Evolutionary conservation across 2,888 invertebrate genomes (phyloP).

Genomic region (Homarus gammarus): DNA sequence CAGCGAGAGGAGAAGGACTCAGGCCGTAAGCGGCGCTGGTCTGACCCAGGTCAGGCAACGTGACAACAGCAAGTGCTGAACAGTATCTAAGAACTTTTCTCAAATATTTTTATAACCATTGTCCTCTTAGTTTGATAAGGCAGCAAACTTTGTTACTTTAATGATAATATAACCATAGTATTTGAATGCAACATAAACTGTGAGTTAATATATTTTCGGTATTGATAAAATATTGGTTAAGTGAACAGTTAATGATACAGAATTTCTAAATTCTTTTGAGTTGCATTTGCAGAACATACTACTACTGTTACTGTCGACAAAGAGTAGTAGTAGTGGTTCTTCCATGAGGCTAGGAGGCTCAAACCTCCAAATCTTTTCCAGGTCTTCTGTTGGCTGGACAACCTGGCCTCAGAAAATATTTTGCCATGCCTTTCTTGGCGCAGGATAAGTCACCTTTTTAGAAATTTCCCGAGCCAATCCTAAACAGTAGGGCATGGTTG

Average conservation of each 20-base stretch:
- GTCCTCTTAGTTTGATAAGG: not conserved
- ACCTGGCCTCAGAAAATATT: not conserved
- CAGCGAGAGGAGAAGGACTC: constrained; percentile 60
- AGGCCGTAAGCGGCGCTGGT: constrained; percentile 62
- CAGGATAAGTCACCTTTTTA: not conserved
- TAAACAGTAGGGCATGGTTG: constrained; percentile 17
- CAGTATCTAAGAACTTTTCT: not conserved
- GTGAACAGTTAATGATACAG: not conserved
- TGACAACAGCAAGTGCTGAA: constrained; percentile 37
- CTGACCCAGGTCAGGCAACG: constrained; percentile 63
- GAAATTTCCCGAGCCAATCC: not conserved
- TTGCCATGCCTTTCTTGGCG: not conserved
- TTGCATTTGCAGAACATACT: not conserved
- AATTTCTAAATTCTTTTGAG: not conserved
- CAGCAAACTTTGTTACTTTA: not conserved
- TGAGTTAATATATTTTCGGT: not conserved
- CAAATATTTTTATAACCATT: not conserved
- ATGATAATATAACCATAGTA: not conserved
- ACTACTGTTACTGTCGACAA: not conserved
- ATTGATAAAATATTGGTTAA: not conserved
- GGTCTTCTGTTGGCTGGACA: not conserved
- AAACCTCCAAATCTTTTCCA: not conserved
- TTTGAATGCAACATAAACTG: not conserved
- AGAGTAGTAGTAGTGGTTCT: not conserved
- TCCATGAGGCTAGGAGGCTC: not conserved